Evolutionary conservation across 2,113 vertebrate genomes (phyloP).

Genomic region (Tonatia bakeri): DNA sequence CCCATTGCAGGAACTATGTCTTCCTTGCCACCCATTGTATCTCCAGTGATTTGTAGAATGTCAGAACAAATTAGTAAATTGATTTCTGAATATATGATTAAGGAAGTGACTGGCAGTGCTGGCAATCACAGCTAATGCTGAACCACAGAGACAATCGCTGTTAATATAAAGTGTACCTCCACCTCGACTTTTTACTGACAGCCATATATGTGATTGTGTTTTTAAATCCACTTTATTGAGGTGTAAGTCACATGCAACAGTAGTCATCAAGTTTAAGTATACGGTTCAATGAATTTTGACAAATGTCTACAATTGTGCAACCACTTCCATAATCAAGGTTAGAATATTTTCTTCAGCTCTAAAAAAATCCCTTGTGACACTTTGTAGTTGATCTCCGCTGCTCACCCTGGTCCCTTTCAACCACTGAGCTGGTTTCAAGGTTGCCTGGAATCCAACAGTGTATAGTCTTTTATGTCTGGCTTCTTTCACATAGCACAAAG

Average conservation of each 20-base stretch:
- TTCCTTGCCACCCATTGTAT: neutral
- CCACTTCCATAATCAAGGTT: neutral
- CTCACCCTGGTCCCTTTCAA: fast-evolving
- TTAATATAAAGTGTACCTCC: neutral
- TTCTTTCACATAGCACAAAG: neutral
- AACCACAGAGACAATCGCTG: neutral
- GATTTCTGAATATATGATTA: conserved; percentile 20
- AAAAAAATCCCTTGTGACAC: neutral
- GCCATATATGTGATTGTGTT: neutral
- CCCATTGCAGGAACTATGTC: neutral
- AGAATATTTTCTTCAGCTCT: neutral
- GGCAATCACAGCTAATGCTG: neutral
- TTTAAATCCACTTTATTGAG: neutral
- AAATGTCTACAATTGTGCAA: neutral
- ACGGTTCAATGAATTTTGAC: neutral
- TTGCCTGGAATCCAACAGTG: neutral
- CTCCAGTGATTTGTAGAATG: neutral
- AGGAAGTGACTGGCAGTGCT: neutral
- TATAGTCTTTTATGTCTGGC: neutral
- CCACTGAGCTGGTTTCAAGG: neutral
- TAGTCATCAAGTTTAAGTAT: neutral
- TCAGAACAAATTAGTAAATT: neutral
- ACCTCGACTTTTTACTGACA: neutral
- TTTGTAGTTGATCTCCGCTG: neutral
- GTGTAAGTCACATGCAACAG: neutral